phyloP scores from a whole-genome alignment of 2,888 invertebrate genomes.

The Tipula vernalis region DNA sequence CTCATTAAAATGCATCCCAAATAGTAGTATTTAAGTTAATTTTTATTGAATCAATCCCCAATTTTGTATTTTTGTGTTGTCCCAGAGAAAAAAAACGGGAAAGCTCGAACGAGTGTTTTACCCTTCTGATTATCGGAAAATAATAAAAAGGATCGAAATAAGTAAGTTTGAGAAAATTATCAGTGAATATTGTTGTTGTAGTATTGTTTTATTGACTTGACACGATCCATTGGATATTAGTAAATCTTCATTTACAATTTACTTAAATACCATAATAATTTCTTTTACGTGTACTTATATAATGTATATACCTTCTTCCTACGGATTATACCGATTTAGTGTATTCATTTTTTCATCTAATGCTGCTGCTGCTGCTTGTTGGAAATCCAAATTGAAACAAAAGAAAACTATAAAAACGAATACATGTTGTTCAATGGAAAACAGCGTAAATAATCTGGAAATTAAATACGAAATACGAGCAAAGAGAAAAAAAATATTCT shows the following conservation, averaged over 20 bases:
- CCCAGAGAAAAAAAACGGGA: background rate
- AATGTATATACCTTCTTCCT: background rate
- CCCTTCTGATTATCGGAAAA: background rate
- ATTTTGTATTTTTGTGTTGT: background rate
- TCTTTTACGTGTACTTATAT: background rate
- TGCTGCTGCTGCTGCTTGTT: background rate
- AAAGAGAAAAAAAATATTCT: background rate
- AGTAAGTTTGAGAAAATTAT: background rate
- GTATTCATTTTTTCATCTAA: background rate
- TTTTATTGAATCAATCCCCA: background rate
- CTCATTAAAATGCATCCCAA: background rate
- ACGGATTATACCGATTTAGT: background rate
- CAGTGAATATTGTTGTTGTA: background rate
- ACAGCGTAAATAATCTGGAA: background rate
- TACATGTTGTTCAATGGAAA: background rate
- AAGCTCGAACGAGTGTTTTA: background rate
- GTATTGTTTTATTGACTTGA: background rate
- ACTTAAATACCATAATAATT: slow-evolving; percentile 4
- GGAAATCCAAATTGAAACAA: background rate
- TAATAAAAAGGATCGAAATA: background rate
- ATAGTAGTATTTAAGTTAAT: background rate
- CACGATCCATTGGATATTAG: slow-evolving; percentile 4
- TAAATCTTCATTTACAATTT: background rate
- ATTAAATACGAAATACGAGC: background rate
- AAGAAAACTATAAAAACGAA: background rate